Base-by-base conservation (phyloP, 92 coral and sea anemone species). In the Phymanthus crucifer region DNA sequence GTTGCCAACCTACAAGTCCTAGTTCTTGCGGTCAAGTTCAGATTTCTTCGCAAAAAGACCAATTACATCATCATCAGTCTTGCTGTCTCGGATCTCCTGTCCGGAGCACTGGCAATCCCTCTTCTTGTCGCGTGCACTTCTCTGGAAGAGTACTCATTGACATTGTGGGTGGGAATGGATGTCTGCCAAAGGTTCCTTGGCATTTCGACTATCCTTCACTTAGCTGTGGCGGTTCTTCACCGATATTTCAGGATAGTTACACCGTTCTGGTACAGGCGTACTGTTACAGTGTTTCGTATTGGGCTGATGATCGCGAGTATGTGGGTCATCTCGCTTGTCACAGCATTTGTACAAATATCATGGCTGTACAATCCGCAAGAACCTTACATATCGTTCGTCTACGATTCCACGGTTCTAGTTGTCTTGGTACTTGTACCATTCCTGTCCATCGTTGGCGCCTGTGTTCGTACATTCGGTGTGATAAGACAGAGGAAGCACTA, bases 171-270 rank as follows among this genome's bases (percentile, higher is more conserved):
- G 4, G 94, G 85, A 16, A 90, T 90, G 94, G 94, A 90, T 75
- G 79, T 88, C 31, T 87, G 89, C 66, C 87, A 88, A 33, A 72
- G 94, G 40, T 89, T 89, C 48, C 86, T 90, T 2, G 91, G 91
- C 34, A 86, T 90, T 18, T 90, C 94, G 10, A 87, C 91, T 4
- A 76, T 90, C 52, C 82, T 90, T 1, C 94, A 90, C 43, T 91
- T 90, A 21, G 57, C 78, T 3, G 65, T 78, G 10, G 91, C 91
- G 3, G 88, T 89, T 21, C 18, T 77, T 58, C 88, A 90, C 72
- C 80, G 94, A 11, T 90, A 87, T 36, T 70, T 88, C 6, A 90
- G 89, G 81, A 90, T 90, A 29, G 87, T 73, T 10, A 80, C 72
- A 19, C 89, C 91, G 2, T 90, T 90, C 52, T 37, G 23, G 48